phyloP scores from a whole-genome alignment of 2,888 invertebrate species.

The Octonoba sinensis region DNA sequence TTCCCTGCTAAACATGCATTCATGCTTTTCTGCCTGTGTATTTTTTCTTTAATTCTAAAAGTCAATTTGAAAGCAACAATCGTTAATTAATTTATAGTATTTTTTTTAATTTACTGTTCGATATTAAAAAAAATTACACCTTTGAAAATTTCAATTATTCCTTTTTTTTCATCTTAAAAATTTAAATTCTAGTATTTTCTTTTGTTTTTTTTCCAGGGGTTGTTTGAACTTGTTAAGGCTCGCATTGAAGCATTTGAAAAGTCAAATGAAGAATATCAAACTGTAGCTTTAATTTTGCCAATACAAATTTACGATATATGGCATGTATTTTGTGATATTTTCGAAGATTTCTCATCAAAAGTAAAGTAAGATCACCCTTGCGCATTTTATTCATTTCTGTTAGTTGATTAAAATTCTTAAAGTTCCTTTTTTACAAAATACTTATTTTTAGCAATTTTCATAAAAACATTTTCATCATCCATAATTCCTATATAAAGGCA shows the following conservation, averaged over 20 bases:
- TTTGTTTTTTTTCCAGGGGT: constrained; percentile 72
- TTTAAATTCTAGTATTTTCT: not conserved
- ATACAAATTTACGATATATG: constrained; percentile 83
- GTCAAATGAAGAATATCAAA: constrained; percentile 68
- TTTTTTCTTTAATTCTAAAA: no score
- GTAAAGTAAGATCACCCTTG: constrained; percentile 22
- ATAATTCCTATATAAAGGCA: no score
- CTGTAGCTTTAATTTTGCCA: constrained; percentile 77
- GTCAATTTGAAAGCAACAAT: no score
- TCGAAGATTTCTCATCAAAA: constrained; percentile 74
- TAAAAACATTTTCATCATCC: no score
- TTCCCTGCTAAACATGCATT: no score
- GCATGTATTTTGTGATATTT: constrained; percentile 79
- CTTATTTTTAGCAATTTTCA: no score
- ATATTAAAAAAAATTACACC: no score
- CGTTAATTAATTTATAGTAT: no score
- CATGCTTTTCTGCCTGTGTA: no score
- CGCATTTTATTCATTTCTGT: not conserved
- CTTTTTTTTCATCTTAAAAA: constrained; percentile 9
- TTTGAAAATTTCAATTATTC: no score
- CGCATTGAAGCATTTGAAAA: constrained; percentile 74
- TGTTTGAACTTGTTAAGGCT: constrained; percentile 81
- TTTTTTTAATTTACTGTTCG: no score
- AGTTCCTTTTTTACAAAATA: not conserved
- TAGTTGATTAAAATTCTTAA: not conserved